Evolutionary conservation across 2,113 vertebrate species (phyloP), one percentile per base, ranked within the genome.

Genomic region (Malurus cyaneus): DNA sequence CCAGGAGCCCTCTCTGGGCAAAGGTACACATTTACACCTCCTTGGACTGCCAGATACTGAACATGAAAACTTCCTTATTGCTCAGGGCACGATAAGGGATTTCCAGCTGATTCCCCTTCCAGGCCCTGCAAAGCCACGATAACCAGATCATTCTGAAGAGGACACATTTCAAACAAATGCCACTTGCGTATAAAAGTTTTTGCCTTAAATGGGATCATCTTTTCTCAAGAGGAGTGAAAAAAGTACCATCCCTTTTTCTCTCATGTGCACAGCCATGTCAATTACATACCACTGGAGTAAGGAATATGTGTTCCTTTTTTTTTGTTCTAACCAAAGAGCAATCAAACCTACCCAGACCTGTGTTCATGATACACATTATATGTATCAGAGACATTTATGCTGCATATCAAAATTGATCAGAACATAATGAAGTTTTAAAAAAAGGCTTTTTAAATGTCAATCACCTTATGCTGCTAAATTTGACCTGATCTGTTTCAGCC

Each of bases 241-340:
- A 93, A 53, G 25, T 32, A 32, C 2, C 4, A 0, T 72, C 56
- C 78, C 39, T 54, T 73, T 73, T 36, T 41, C n/a, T 60, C 26
- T 67, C 10, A 8, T 9, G 20, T 5, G 20, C 36, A 18, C 28
- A 67, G 44, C 47, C 65, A 20, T 34, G 4, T 2, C 34, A 59
- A 32, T 69, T 56, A 50, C 36, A 25, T 8, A 32, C 8, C 54
- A 50, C 74, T 31, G 77, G 92, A 81, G 77, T 50, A 24, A 44
- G 89, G 89, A 96, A 88, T 41, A 72, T 1, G 5, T 25, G 9
- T 59, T 86, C 72, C 41, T 86, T 81, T 77, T 59, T 59, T 88
- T 93, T 93, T 53, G 5, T 93, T 92, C 70, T 91, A 81, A 94
- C 74, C 49, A n/a, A 91, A 80, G 53, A 95, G 62, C 66, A 94